Conservation (phyloP, 1,140 invertebrate genomes). For the Calosoma granatense region DNA sequence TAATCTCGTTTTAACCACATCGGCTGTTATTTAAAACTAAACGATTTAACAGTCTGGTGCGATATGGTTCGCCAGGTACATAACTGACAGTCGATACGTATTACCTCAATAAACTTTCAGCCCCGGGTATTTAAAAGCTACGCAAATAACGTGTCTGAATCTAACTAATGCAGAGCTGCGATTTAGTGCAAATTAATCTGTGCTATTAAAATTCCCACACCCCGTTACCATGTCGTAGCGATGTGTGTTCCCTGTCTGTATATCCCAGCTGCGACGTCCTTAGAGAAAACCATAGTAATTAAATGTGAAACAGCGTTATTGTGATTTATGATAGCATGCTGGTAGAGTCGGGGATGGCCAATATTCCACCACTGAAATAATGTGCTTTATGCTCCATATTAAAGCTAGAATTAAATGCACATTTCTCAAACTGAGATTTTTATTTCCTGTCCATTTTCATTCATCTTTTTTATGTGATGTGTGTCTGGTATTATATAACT, state of each 20-base stretch:
- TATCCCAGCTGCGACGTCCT: neutral
- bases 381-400: neutral
- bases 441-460: too few relatives aligned
- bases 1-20: too few relatives aligned
- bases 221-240: neutral
- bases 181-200: conserved; percentile 3
- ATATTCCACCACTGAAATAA: neutral
- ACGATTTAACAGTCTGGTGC: too few relatives aligned
- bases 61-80: neutral
- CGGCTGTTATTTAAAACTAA: too few relatives aligned
- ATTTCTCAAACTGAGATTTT: too few relatives aligned
- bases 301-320: conserved; percentile 7
- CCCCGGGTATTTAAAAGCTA: neutral
- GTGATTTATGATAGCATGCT: neutral
- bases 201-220: neutral
- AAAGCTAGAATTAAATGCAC: too few relatives aligned
- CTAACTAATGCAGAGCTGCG: neutral
- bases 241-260: neutral
- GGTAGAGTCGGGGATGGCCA: neutral
- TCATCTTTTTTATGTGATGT: too few relatives aligned
- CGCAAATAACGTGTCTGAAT: neutral
- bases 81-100: neutral
- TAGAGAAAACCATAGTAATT: neutral
- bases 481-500: too few relatives aligned
- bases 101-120: conserved; percentile 1